Evolutionary conservation across 2,797 vertebrate genomes (phyloP), one percentile per base, ranked within the genome.

Genomic region (Buceros bicornis): DNA sequence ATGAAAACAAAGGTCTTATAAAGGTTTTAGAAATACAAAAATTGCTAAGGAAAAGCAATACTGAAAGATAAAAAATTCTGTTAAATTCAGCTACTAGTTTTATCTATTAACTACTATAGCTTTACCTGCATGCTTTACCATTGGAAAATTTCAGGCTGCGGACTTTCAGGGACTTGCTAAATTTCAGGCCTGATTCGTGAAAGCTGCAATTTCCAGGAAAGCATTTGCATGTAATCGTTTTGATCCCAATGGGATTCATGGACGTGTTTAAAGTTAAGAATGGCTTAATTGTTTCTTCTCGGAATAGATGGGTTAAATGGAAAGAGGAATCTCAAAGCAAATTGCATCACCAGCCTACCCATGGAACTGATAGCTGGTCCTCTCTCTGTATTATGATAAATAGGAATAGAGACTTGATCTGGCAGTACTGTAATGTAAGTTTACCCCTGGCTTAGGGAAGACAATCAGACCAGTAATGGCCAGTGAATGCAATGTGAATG

Each of bases 201-300:
- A 83, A 72, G 53, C 28, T 81, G 54, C 47, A 90, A 18, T 93
- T 95, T 95, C 88, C 58, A 79, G 80, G 66, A 83, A 82, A 79
- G n/a, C 54, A 56, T 89, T 91, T 91, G 18, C 54, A 37, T 88
- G 50, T 87, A 69, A 81, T 92, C 6, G 60, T 81, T 93, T 78
- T 64, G 25, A 81, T 88, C 95, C 82, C 77, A 53, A 2, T 82
- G 77, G 47, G 35, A 77, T 94, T 79, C 48, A 7, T 48, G 87
- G 66, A 61, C 64, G 22, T 64, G 85, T 72, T 88, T 88, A 35
- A 90, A 89, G 54, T 92, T 87, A 84, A 84, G 73, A 93, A 73
- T 71, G 4, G 53, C 51, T 79, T 89, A 61, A 74, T 62, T 90
- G 35, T 40, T 91, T 90, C 93, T 81, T 57, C 51, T 88, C 40